Evolutionary conservation across 2,113 vertebrate species (phyloP).

Genomic region (Neotoma lepida): DNA sequence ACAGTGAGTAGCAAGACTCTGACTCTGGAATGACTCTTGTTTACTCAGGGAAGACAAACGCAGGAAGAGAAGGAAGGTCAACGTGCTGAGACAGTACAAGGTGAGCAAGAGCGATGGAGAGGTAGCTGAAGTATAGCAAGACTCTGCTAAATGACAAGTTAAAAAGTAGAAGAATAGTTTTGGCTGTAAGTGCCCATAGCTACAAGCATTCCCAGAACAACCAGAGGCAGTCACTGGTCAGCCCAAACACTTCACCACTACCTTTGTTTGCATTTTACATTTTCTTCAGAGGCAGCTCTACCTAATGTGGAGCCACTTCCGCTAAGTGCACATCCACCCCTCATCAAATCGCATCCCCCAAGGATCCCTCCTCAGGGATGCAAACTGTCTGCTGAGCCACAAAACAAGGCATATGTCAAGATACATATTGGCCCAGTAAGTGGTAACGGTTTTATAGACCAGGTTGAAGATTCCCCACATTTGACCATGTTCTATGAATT

Average conservation of each 20-base stretch:
- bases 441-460: constrained; percentile 69
- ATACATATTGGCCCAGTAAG: constrained; percentile 69
- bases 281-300: constrained; percentile 31
- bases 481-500: constrained; percentile 71
- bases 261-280: constrained; percentile 12
- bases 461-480: constrained; percentile 70
- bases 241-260: not conserved
- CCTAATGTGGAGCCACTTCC: constrained; percentile 33
- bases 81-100: not conserved
- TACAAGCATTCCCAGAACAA: not conserved
- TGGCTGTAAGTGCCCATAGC: not conserved
- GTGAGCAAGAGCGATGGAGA: not conserved
- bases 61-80: not conserved
- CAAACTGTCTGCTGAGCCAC: constrained; percentile 53
- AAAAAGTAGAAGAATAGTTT: not conserved
- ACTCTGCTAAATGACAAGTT: not conserved
- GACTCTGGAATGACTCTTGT: not conserved
- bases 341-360: not conserved
- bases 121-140: not conserved
- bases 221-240: not conserved
- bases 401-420: constrained; percentile 65
- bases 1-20: not conserved
- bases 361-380: constrained; percentile 40
- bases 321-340: constrained; percentile 51
- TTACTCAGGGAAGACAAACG: not conserved